Evolutionary conservation across 2,113 vertebrate genomes (phyloP).

Genomic region (Limnothrissa miodon): DNA sequence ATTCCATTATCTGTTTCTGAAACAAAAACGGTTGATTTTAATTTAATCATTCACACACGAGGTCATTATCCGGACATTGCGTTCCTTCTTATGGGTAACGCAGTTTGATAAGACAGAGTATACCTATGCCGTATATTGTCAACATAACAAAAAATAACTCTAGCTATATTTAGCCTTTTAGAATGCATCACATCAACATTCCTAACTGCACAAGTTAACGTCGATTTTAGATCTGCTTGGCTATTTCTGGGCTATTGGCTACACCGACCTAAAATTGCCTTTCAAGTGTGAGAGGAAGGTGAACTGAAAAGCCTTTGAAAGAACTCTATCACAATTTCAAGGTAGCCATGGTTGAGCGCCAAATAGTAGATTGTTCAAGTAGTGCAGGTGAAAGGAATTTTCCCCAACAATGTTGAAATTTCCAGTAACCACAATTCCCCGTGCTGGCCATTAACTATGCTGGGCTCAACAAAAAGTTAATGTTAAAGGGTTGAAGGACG

Average conservation of each 20-base stretch:
- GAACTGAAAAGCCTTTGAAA: neutral
- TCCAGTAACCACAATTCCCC: neutral
- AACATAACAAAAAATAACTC: neutral
- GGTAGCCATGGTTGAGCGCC: slow-evolving; percentile 9
- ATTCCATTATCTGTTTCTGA: neutral
- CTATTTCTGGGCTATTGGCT: too few species aligned
- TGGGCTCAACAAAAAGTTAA: neutral
- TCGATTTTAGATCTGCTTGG: neutral
- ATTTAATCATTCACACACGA: neutral
- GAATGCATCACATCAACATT: neutral
- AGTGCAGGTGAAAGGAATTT: neutral
- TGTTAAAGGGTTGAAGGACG: slow-evolving; percentile 34
- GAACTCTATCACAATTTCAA: slow-evolving; percentile 16
- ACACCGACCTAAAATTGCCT: neutral
- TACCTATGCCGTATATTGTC: neutral
- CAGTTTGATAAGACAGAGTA: neutral
- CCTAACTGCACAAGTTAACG: neutral
- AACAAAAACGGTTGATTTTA: neutral
- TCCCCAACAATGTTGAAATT: neutral
- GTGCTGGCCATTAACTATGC: neutral
- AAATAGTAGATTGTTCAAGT: neutral
- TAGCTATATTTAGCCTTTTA: neutral
- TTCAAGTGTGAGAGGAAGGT: neutral
- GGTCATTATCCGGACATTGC: neutral
- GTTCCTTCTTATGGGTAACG: neutral